Base-by-base conservation (phyloP, 2,797 vertebrate species). In the Triplophysa yarkandensis region DNA sequence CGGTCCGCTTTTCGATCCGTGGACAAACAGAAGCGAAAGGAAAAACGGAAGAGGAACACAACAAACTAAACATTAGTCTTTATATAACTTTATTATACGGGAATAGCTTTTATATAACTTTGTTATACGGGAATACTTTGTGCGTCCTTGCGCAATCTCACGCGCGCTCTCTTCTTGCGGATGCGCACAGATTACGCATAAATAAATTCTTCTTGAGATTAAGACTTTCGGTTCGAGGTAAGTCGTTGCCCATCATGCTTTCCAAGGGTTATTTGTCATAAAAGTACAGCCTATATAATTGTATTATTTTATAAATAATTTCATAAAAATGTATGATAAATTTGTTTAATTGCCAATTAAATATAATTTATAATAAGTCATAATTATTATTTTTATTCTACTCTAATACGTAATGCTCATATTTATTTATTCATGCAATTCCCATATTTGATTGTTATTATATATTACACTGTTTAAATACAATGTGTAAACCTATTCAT, bases 111-210 rank as follows among this genome's bases (percentile, higher is more conserved):
- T n/a, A n/a, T n/a, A n/a, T n/a, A n/a, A n/a, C n/a, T n/a, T n/a
- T n/a, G n/a, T n/a, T n/a, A n/a, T n/a, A n/a, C n/a, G n/a, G n/a
- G n/a, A n/a, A n/a, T n/a, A n/a, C n/a, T n/a, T n/a, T n/a, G n/a
- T n/a, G n/a, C n/a, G n/a, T 5, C 16, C 43, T 61, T 52, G n/a
- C 46, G 48, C 71, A 65, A 44, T 57, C 34, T 9, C 9, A 0
- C 19, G 5, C 6, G n/a, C 27, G 39, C 36, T n/a, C 3, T 66
- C 39, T 23, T 14, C 19, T 55, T 17, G 27, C n/a, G 4, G 50
- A 65, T 27, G 16, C 61, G 71, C 48, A 43, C 43, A 10, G 60
- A 54, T 74, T 66, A 55, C 48, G 19, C 19, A 10, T n/a, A 2
- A 30, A 43, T 23, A 28, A 27, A 19, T 10, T 58, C 36, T 7